Base-by-base conservation (phyloP, 2,113 vertebrate species). In the Salvelinus alpinus region DNA sequence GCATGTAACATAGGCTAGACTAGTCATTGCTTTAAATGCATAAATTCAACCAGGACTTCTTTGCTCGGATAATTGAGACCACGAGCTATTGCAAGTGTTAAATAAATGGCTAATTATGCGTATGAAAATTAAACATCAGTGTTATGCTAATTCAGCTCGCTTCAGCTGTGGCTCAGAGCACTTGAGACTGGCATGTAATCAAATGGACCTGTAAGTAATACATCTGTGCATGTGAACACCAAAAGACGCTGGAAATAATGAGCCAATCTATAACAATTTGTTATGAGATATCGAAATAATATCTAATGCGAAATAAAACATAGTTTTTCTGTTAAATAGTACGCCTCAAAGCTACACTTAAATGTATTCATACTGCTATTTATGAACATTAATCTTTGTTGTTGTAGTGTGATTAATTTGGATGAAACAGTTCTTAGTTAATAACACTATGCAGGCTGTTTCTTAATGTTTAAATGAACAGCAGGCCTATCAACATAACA, bases 71-170 rank as follows among this genome's bases (percentile, higher is more conserved):
- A 93, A 94, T 93, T 92, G 93, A 89, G 85, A 90, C 94, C 93
- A 92, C 93, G 88, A 94, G 93, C 93, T 93, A 94, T 93, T 93
- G 94, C 95, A 94, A 95, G 94, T 96, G 96, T 96, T 97, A 98
- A 99, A 97, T 96, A 97, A 95, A 96, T 95, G 95, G 93, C 94
- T 98, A 98, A 99, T 99, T 98, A 98, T 96, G 95, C 96, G 96
- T 96, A 96, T 97, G 96, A 97, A 96, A 98, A 99, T 98, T 95
- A 95, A 98, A 96, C 95, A 94, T 95, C 92, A 96, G 94, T 98
- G 95, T 96, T 97, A 99, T 98, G 97, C 94, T 96, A 99, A 98
- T 98, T 90, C 92, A 84, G 90, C 93, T 93, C 96, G 91, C 94
- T 96, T 96, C 95, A 94, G 95, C 95, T 96, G 95, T 91, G 92